A percentile compares a stretch with the other conserved stretches of the same genome.
Conservation (phyloP, 2,888 invertebrate species). For the Agonum fuliginosum region DNA sequence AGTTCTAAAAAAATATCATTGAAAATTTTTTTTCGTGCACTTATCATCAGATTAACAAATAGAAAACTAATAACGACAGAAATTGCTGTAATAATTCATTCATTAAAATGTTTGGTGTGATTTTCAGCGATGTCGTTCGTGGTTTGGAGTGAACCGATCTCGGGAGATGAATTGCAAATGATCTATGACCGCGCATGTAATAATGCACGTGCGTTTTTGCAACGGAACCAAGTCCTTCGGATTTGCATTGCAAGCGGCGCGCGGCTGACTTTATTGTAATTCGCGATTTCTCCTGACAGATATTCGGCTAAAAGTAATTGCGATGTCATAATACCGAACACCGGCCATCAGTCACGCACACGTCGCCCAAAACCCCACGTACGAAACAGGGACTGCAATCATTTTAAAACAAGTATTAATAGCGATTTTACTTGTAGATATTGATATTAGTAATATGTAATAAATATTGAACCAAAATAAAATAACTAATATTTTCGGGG, state of each 20-base stretch:
- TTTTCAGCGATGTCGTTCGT: background rate
- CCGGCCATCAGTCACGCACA: constrained; percentile 58
- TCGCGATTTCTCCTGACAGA: constrained; percentile 61
- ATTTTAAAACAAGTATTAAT: too few species aligned
- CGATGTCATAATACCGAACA: constrained; percentile 61
- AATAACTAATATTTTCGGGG: too few species aligned
- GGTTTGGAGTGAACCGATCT: constrained; percentile 4
- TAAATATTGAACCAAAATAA: too few species aligned
- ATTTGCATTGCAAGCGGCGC: constrained; percentile 60
- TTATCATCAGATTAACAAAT: too few species aligned
- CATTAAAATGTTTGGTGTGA: background rate
- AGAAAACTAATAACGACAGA: too few species aligned
- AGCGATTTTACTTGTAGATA: too few species aligned
- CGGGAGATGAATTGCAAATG: constrained; percentile 43
- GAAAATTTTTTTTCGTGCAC: too few species aligned
- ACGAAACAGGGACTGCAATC: constrained; percentile 9
- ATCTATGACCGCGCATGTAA: constrained; percentile 37
- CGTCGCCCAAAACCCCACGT: constrained; percentile 5
- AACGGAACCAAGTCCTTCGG: constrained; percentile 53
- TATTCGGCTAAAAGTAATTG: constrained; percentile 63
- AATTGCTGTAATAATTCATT: background rate
- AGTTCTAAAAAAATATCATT: too few species aligned
- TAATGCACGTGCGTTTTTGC: constrained; percentile 55
- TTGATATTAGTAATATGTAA: too few species aligned
- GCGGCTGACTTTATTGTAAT: constrained; percentile 59